Percentiles rank a stretch among this genome's conserved stretches.
phyloP scores from a whole-genome alignment of 2,797 vertebrate genomes.

The Phrynocephalus guinanensis region DNA sequence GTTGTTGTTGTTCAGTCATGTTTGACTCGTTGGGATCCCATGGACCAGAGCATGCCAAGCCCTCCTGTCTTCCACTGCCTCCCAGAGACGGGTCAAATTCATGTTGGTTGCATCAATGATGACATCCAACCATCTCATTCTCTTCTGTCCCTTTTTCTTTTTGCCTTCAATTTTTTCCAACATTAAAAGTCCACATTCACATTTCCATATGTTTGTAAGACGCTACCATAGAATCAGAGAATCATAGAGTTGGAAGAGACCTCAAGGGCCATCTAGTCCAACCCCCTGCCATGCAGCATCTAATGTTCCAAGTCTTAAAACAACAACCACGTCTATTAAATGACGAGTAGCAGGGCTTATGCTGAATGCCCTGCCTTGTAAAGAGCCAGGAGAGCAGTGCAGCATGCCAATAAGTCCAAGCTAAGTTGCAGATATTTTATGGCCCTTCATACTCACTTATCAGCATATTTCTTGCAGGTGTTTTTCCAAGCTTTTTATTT shows the following conservation, averaged over 20 bases:
- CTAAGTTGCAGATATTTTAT: background rate
- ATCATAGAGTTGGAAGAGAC: no score
- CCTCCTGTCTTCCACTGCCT: no score
- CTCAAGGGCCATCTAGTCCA: no score
- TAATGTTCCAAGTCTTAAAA: slow-evolving; percentile 1
- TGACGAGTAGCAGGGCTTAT: background rate
- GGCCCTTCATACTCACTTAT: background rate
- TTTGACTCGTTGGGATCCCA: no score
- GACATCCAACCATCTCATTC: no score
- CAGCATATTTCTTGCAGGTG: slow-evolving; percentile 4
- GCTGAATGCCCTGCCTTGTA: background rate
- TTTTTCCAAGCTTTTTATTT: slow-evolving; percentile 44
- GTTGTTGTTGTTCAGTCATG: no score
- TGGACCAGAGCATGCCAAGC: no score
- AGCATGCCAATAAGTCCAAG: slow-evolving; percentile 16
- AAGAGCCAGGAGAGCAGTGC: background rate
- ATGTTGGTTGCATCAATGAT: no score
- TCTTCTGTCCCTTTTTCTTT: no score
- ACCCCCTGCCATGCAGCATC: background rate
- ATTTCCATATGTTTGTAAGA: background rate
- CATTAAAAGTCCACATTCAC: background rate
- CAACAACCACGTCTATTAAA: background rate
- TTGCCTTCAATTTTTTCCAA: no score
- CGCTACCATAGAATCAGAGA: no score
- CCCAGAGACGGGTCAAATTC: no score